Percentiles rank a stretch among this genome's conserved stretches.
These are phyloP conservation scores for Chlamydotis undulata DNA, from an alignment of 2,113 vertebrate genomes.

Conservation along the genomic window DNA sequence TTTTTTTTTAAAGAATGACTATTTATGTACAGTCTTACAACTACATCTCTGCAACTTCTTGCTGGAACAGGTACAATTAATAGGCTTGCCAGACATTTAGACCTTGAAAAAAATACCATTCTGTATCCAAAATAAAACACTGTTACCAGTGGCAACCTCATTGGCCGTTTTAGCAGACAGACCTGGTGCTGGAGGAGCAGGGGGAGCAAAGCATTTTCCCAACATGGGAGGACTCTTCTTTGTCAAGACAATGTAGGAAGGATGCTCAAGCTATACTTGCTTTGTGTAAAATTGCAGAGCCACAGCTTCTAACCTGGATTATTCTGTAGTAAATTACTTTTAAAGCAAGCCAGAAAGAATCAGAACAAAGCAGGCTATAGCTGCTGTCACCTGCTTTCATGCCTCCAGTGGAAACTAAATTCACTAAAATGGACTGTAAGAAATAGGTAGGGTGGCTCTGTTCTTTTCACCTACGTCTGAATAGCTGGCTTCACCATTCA, in stretches of 20 bases:
- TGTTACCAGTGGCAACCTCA: neutral
- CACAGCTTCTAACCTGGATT: neutral
- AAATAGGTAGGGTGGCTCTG: neutral
- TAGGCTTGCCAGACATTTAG: neutral
- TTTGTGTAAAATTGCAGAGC: conserved; percentile 21
- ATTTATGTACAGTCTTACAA: neutral
- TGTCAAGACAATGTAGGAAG: neutral
- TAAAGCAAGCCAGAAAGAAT: conserved; percentile 8
- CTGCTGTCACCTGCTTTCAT: neutral
- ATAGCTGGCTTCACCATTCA: neutral
- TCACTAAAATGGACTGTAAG: neutral
- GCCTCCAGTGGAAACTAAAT: neutral
- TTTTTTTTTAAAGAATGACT: neutral
- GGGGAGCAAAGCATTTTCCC: neutral
- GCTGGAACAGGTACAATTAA: neutral
- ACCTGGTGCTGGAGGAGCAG: neutral
- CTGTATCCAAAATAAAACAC: neutral
- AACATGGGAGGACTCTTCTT: neutral
- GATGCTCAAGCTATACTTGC: neutral
- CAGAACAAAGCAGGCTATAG: neutral
- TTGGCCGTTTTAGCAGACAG: neutral
- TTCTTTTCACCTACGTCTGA: neutral
- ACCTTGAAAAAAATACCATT: neutral
- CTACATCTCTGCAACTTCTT: neutral
- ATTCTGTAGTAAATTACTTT: conserved; percentile 3